Conservation (phyloP, 2,797 vertebrate species). For the Petrocephalus schoutedeni region DNA sequence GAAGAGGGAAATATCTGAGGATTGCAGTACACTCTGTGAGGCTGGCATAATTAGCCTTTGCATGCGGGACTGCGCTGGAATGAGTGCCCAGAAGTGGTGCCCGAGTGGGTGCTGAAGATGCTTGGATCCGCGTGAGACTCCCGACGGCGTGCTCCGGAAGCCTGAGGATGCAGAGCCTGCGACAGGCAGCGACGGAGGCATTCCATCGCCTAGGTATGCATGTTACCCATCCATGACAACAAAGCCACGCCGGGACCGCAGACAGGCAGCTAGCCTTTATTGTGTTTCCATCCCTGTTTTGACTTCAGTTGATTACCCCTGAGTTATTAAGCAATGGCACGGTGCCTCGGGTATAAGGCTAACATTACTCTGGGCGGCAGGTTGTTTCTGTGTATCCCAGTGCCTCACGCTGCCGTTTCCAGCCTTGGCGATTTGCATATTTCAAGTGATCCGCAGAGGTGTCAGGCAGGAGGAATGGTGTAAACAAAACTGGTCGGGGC, state of each 20-base stretch:
- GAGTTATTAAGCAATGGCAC: neutral
- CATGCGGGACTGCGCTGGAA: conserved; percentile 18
- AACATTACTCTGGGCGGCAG: neutral
- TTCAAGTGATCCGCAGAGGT: conserved; percentile 24
- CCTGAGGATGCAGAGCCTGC: conserved; percentile 55
- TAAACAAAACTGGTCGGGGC: neutral
- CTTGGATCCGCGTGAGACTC: neutral
- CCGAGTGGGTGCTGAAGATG: conserved; percentile 17
- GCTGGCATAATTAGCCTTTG: conserved; percentile 22
- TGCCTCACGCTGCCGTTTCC: neutral
- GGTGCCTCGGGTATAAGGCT: neutral
- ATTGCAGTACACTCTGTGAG: conserved; percentile 18
- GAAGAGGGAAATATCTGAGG: conserved; percentile 21
- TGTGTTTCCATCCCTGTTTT: neutral
- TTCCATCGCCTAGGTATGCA: conserved; percentile 59
- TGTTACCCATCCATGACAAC: neutral
- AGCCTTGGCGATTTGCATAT: conserved; percentile 58
- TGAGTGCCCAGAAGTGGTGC: conserved; percentile 4
- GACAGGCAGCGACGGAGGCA: conserved; percentile 57
- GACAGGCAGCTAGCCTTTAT: neutral
- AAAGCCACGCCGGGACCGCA: neutral
- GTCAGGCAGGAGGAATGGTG: neutral
- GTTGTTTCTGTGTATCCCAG: neutral
- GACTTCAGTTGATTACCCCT: neutral
- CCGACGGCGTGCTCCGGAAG: neutral